Evolutionary conservation across 2,797 vertebrate species (phyloP).

Genomic region (Okamejei kenojei): DNA sequence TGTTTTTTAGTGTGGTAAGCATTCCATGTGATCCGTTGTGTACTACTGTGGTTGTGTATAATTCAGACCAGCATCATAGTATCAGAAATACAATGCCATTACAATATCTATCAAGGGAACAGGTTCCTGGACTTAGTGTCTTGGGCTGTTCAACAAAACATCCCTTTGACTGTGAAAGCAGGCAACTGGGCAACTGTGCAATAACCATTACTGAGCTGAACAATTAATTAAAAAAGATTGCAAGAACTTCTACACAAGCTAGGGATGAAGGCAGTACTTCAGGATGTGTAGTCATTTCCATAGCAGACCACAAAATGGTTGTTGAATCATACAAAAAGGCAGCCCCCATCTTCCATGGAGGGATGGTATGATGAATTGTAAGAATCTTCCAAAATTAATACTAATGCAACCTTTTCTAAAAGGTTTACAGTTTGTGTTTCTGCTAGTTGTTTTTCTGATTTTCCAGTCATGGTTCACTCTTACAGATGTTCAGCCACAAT

Average conservation of each 20-base stretch:
- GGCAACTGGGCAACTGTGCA: background rate
- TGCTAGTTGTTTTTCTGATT: background rate
- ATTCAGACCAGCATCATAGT: background rate
- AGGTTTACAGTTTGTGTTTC: background rate
- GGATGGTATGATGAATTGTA: background rate
- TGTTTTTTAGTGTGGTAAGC: background rate
- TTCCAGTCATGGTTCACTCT: background rate
- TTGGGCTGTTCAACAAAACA: background rate
- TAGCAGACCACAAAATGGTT: constrained; percentile 22
- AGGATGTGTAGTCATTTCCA: background rate
- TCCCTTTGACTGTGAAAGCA: background rate
- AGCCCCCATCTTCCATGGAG: background rate
- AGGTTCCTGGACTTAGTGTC: background rate
- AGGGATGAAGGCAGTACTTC: background rate
- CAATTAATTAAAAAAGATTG: background rate
- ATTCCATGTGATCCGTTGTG: background rate
- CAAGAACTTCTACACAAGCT: background rate
- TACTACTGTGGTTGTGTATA: background rate
- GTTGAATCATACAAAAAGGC: background rate
- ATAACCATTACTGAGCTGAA: background rate
- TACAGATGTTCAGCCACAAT: background rate
- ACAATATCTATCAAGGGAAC: background rate
- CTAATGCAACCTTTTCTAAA: background rate
- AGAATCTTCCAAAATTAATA: background rate
- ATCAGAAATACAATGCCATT: background rate